A percentile compares a stretch with the other conserved stretches of the same genome.
Evolutionary conservation across 2,797 vertebrate genomes (phyloP).

Genomic region (Kryptolebias ocellatus): DNA sequence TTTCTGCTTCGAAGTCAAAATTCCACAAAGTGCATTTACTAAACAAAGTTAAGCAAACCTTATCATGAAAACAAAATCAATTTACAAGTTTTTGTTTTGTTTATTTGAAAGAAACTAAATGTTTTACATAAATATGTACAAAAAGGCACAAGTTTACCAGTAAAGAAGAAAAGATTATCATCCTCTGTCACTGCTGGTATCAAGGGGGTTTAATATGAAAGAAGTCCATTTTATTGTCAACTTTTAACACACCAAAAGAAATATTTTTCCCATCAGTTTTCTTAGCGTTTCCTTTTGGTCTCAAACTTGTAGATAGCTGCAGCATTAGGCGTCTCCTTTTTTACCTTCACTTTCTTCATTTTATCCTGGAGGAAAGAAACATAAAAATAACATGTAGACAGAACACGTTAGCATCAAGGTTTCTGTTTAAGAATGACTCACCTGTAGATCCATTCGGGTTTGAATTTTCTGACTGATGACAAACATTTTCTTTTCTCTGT

Average conservation of each 20-base stretch:
- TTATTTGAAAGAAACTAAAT: conserved; percentile 55
- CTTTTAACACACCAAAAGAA: background rate
- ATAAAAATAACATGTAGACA: background rate
- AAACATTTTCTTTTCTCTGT: conserved; percentile 92
- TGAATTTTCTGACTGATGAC: conserved; percentile 95
- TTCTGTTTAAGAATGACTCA: conserved; percentile 52
- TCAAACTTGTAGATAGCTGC: conserved; percentile 95
- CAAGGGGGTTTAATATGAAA: background rate
- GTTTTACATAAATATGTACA: conserved; percentile 66
- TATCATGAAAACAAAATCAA: conserved; percentile 4
- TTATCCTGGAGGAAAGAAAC: conserved; percentile 85
- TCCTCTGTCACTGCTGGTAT: background rate
- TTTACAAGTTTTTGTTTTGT: conserved; percentile 7
- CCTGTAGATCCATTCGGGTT: conserved; percentile 92
- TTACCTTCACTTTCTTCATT: conserved; percentile 89
- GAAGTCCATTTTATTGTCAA: conserved; percentile 17
- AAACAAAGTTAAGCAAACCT: background rate
- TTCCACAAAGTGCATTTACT: background rate
- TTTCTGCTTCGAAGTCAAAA: background rate
- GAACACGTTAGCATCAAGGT: background rate
- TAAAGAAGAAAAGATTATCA: background rate
- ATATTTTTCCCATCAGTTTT: conserved; percentile 1
- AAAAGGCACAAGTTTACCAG: conserved; percentile 17
- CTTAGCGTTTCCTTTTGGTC: conserved; percentile 88
- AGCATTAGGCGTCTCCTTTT: conserved; percentile 84